Percentiles rank a stretch among this genome's conserved stretches.
Evolutionary conservation across 2,888 invertebrate species (phyloP).

Genomic region (Eudemis profundana): DNA sequence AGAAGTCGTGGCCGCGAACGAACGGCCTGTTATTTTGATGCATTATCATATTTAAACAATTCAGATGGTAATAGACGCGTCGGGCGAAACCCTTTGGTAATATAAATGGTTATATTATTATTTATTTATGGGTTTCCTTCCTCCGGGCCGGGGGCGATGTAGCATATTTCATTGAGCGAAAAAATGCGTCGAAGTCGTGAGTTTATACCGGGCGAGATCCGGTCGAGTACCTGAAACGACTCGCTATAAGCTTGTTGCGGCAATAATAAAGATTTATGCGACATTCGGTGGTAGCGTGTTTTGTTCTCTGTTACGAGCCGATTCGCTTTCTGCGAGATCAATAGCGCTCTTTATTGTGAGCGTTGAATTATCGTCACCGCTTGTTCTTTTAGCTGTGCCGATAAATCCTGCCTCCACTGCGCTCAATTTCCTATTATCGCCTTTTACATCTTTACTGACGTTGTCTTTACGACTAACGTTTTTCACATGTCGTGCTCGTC

Average conservation of each 20-base stretch:
- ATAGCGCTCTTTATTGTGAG: constrained; percentile 81
- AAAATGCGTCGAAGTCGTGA: constrained; percentile 83
- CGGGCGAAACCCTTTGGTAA: constrained; percentile 84
- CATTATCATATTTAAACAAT: constrained; percentile 86
- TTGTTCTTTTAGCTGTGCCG: constrained; percentile 69
- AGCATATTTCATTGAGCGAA: constrained; percentile 84
- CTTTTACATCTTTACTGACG: constrained; percentile 71
- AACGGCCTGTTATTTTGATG: constrained; percentile 83
- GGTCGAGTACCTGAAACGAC: constrained; percentile 83
- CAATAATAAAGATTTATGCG: constrained; percentile 85
- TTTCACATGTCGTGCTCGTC: constrained; percentile 57
- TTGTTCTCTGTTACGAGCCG: constrained; percentile 82
- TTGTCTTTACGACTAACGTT: constrained; percentile 61
- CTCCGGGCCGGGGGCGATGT: constrained; percentile 78
- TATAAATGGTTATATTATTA: constrained; percentile 85
- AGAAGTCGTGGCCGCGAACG: constrained; percentile 81
- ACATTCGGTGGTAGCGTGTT: constrained; percentile 84
- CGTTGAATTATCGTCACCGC: constrained; percentile 78
- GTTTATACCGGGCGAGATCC: constrained; percentile 78
- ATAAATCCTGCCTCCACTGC: constrained; percentile 70
- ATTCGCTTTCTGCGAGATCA: constrained; percentile 83
- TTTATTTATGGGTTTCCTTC: constrained; percentile 85
- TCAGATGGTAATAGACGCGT: constrained; percentile 85
- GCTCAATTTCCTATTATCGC: constrained; percentile 77
- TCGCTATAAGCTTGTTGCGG: constrained; percentile 83